Conservation (phyloP, 2,888 invertebrate species). For the Nasonovia ribisnigri region DNA sequence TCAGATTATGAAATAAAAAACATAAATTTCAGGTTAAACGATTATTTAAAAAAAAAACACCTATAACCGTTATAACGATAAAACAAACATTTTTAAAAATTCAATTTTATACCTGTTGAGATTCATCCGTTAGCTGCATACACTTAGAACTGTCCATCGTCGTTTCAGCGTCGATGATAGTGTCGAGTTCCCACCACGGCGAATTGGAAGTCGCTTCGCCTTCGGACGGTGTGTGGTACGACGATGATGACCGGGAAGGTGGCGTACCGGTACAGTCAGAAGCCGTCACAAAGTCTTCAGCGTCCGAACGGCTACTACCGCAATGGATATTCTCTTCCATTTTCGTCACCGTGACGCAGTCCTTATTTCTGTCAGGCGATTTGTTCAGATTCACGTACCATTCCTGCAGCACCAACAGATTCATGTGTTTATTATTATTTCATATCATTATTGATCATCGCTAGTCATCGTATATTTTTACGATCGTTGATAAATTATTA, state of each 20-base stretch:
- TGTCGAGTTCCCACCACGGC: constrained; percentile 74
- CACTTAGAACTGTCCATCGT: constrained; percentile 39
- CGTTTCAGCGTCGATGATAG: constrained; percentile 64
- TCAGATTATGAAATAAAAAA: neutral
- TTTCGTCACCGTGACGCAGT: neutral
- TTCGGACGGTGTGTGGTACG: constrained; percentile 79
- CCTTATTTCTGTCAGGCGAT: neutral
- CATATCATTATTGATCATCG: neutral
- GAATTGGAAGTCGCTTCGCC: constrained; percentile 73
- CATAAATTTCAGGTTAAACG: neutral
- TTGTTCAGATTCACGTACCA: constrained; percentile 58
- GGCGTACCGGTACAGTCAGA: constrained; percentile 78
- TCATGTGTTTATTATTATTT: neutral
- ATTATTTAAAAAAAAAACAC: neutral
- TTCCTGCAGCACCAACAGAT: constrained; percentile 32
- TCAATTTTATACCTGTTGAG: constrained; percentile 47
- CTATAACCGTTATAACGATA: neutral
- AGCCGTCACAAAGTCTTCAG: constrained; percentile 77
- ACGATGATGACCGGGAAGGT: constrained; percentile 78
- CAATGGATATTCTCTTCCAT: constrained; percentile 59
- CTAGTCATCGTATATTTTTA: neutral
- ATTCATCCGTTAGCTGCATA: constrained; percentile 44
- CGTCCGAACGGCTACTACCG: constrained; percentile 71
- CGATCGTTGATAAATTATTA: neutral
- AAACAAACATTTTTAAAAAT: neutral